phyloP scores from a whole-genome alignment of 2,888 invertebrate genomes.

The Syrista parreyssii region DNA sequence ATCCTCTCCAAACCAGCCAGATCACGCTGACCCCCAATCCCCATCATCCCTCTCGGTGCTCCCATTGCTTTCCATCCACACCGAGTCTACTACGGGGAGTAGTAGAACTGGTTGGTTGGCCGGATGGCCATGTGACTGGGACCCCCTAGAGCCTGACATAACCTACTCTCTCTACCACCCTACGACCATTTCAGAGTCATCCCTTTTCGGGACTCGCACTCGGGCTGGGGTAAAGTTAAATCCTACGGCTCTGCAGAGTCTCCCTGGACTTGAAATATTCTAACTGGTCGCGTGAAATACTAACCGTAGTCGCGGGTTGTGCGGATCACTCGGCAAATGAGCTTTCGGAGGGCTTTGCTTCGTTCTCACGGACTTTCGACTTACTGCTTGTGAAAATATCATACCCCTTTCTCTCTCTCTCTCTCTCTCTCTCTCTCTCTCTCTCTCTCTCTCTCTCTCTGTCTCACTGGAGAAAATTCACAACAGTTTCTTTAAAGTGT shows the following conservation, averaged over 20 bases:
- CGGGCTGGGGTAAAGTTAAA: slow-evolving; percentile 44
- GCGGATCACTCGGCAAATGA: slow-evolving; percentile 25
- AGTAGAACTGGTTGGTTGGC: too few relatives aligned
- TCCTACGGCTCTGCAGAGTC: slow-evolving; percentile 41
- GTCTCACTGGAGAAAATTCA: background rate
- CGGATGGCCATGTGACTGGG: too few relatives aligned
- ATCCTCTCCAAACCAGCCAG: slow-evolving; percentile 5
- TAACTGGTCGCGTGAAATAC: slow-evolving; percentile 5
- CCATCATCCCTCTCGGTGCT: background rate
- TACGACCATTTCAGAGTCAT: slow-evolving; percentile 25
- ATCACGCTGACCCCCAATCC: slow-evolving; percentile 19
- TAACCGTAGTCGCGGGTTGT: background rate
- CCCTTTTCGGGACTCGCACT: slow-evolving; percentile 28
- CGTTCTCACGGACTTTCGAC: background rate
- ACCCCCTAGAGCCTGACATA: slow-evolving; percentile 10
- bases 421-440: too few relatives aligned
- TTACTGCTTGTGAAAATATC: too few relatives aligned
- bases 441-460: too few relatives aligned
- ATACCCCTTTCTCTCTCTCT: too few relatives aligned
- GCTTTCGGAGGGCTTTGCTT: slow-evolving; percentile 11
- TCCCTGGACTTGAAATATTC: slow-evolving; percentile 30
- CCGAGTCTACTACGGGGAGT: too few relatives aligned
- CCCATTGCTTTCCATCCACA: slow-evolving; percentile 2
- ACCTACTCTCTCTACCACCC: slow-evolving; percentile 23
- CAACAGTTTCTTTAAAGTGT: background rate